Evolutionary conservation across 2,113 vertebrate species (phyloP).

Genomic region (Amphiprion percula): DNA sequence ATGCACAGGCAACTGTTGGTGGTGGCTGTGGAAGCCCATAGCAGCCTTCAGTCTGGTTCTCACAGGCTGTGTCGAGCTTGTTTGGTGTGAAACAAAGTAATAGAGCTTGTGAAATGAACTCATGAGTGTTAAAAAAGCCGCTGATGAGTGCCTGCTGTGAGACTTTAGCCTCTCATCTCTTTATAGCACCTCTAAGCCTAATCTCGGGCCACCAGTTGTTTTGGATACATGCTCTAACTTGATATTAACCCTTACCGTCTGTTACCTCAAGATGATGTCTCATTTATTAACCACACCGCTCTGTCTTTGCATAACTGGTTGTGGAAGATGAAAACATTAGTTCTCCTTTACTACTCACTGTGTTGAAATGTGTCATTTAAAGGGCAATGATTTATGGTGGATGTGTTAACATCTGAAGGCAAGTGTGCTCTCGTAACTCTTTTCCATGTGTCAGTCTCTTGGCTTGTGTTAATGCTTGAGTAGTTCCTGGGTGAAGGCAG

Average conservation of each 20-base stretch:
- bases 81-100: slow-evolving; percentile 29
- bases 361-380: slow-evolving; percentile 26
- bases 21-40: neutral
- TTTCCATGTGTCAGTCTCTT: slow-evolving; percentile 40
- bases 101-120: slow-evolving; percentile 37
- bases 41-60: slow-evolving; percentile 35
- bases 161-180: slow-evolving; percentile 38
- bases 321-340: slow-evolving; percentile 25
- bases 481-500: slow-evolving; percentile 30
- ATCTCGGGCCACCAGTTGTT: slow-evolving; percentile 35
- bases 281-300: neutral
- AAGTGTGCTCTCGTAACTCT: slow-evolving; percentile 45
- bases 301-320: slow-evolving; percentile 16
- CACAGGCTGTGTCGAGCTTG: slow-evolving; percentile 7
- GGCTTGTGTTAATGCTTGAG: slow-evolving; percentile 49
- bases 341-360: neutral
- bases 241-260: slow-evolving; percentile 13
- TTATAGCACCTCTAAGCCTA: slow-evolving; percentile 42
- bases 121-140: slow-evolving; percentile 26
- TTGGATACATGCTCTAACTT: slow-evolving; percentile 11
- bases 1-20: slow-evolving; percentile 42
- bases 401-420: slow-evolving; percentile 37
- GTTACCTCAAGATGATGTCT: slow-evolving; percentile 29
- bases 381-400: slow-evolving; percentile 6
- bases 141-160: slow-evolving; percentile 32